Percentiles rank a stretch among this genome's conserved stretches.
phyloP scores from a whole-genome alignment of 2,797 vertebrate genomes.

The Gymnothorax reevesii region DNA sequence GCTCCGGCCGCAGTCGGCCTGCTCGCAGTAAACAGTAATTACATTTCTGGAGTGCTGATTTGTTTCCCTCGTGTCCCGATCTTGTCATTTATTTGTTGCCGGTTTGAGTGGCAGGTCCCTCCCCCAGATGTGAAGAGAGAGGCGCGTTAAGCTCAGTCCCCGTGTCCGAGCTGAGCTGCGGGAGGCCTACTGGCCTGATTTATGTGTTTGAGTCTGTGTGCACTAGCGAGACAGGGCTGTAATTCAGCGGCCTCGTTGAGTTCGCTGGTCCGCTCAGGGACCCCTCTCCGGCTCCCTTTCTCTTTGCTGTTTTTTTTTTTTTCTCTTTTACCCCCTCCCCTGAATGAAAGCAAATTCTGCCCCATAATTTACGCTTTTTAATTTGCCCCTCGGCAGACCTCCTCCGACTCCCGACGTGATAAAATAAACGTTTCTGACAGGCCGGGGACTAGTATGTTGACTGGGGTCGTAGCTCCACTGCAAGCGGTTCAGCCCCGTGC shows the following conservation, averaged over 20 bases:
- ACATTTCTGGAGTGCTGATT: conserved; percentile 18
- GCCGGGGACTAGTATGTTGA: background rate
- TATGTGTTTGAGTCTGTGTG: conserved; percentile 9
- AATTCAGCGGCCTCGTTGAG: conserved; percentile 24
- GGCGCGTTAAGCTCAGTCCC: background rate
- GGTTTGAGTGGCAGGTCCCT: conserved; percentile 13
- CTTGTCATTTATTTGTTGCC: conserved; percentile 20
- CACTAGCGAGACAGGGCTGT: conserved; percentile 12
- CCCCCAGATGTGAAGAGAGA: conserved; percentile 12
- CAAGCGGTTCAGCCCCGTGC: background rate
- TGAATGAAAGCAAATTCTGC: conserved; percentile 32
- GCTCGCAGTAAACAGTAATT: background rate
- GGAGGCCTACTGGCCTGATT: background rate
- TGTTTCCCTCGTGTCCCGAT: conserved; percentile 15
- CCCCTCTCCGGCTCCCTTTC: conserved; percentile 3
- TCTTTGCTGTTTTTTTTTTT: background rate
- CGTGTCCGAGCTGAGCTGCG: background rate
- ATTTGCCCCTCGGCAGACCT: conserved; percentile 42
- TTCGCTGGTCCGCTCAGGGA: background rate
- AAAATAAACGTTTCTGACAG: background rate
- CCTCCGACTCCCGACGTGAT: conserved; percentile 19
- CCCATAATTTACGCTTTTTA: conserved; percentile 46
- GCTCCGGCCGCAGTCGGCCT: background rate
- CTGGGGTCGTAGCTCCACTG: background rate
- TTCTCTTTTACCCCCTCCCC: background rate